These are phyloP conservation scores for Eutolmus rufibarbis DNA, from an alignment of 2,888 invertebrate species.

Conservation along the genomic window DNA sequence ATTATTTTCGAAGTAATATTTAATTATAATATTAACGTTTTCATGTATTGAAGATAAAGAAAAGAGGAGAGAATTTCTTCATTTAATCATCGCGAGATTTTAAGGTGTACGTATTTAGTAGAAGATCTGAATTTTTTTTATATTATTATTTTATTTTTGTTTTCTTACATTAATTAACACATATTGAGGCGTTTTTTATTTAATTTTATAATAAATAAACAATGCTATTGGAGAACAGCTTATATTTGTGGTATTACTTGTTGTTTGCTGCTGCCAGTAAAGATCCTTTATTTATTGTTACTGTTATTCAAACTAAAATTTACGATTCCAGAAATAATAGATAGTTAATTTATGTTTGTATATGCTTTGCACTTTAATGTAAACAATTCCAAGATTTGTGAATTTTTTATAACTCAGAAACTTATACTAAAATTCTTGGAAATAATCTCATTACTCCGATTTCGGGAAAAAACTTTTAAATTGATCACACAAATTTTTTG, in stretches of 20 bases:
- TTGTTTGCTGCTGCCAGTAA: neutral
- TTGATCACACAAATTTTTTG: neutral
- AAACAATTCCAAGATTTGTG: neutral
- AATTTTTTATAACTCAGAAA: too few relatives aligned
- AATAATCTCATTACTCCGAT: neutral
- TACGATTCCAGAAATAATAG: neutral
- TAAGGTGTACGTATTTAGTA: constrained; percentile 18
- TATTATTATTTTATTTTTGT: neutral
- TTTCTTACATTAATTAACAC: neutral
- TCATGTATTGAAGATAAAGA: constrained; percentile 6
- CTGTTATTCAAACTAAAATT: neutral
- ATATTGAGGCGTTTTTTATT: constrained; percentile 5
- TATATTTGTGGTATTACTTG: neutral
- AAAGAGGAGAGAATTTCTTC: neutral
- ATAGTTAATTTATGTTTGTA: neutral
- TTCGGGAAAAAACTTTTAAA: neutral
- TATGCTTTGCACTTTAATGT: neutral
- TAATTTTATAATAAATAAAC: constrained; percentile 7
- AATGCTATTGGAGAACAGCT: neutral
- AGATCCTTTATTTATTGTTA: neutral
- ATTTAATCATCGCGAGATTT: constrained; percentile 19
- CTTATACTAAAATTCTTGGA: too few relatives aligned
- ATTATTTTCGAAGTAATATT: constrained; percentile 34
- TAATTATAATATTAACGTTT: constrained; percentile 31
- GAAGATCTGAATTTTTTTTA: constrained; percentile 8